Evolutionary conservation across 1,140 invertebrate genomes (phyloP), one percentile per base, ranked within the genome.

Genomic region (Drosophila sp.): DNA sequence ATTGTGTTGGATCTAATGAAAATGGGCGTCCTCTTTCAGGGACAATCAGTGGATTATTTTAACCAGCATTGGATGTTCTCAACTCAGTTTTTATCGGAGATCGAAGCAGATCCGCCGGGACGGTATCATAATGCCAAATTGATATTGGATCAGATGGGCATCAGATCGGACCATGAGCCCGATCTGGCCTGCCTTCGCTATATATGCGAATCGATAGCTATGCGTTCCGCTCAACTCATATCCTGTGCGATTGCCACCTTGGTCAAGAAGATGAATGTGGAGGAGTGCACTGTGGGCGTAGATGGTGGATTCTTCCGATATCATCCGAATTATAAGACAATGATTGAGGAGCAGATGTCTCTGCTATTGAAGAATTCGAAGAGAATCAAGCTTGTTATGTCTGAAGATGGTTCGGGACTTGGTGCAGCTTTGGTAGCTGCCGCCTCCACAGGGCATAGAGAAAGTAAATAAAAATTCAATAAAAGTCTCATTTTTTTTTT

Each of bases 11-110:
- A 72, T 18, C 48, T 72, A 0, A 46, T 65, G 40, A 8, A 96
- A 48, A 32, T 36, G 34, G 61, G 61, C 4, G 38, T 53, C 2
- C 4, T 64, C n/a, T 64, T 64, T n/a, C 16, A 27, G 3, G 36
- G 36, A 0, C 25, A 16, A 11, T 14, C 9, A 7, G 34, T 50
- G 2, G 32, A 45, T 7, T 7, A 11, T 8, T 11, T 58, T 4
- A 40, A 53, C 4, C 16, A 27, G 4, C 27, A 29, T n/a, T 14
- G 61, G 36, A 13, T 95, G 95, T 13, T 92, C 97, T 14, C 95
- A 95, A 99, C 98, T 0, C 98, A 98, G 95, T 99, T 97, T 92
- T 96, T 99, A 0, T 99, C 98, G 1, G 97, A 98, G 93, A 98
- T 99, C 64, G 98, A 99, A 92, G 96, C 95, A 40, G 97, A 98